These are phyloP conservation scores for Athalia circularis DNA, from an alignment of 2,888 invertebrate species.

Conservation along the genomic window DNA sequence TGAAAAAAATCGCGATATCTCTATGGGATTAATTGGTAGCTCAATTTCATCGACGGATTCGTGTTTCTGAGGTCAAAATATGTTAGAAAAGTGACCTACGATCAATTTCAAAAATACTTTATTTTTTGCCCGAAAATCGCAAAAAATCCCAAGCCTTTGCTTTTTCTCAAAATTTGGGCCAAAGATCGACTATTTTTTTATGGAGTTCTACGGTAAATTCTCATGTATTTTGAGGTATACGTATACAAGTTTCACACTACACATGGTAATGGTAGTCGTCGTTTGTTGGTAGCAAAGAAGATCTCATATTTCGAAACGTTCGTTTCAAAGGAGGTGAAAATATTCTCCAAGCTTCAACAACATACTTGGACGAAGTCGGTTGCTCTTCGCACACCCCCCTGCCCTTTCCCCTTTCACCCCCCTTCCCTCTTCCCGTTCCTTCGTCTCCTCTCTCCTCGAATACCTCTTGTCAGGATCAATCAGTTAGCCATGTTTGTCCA, in stretches of 20 bases:
- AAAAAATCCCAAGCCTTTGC: too few relatives aligned
- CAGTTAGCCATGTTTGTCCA: slow-evolving; percentile 13
- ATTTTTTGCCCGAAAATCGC: too few relatives aligned
- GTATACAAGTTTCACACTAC: neutral
- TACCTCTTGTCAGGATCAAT: slow-evolving; percentile 15
- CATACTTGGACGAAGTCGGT: slow-evolving; percentile 20
- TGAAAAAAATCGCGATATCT: too few relatives aligned
- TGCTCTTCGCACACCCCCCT: slow-evolving; percentile 23
- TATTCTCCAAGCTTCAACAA: slow-evolving; percentile 12
- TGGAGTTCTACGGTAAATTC: neutral
- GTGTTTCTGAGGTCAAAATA: too few relatives aligned
- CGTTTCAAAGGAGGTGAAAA: slow-evolving; percentile 14
- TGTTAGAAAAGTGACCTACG: too few relatives aligned
- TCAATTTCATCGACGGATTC: too few relatives aligned
- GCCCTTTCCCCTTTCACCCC: slow-evolving; percentile 46
- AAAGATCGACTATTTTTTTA: neutral
- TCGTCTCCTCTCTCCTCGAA: slow-evolving; percentile 17
- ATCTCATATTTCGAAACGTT: slow-evolving; percentile 19
- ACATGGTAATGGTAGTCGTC: too few relatives aligned
- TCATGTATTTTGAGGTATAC: neutral
- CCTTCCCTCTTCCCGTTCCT: slow-evolving; percentile 15
- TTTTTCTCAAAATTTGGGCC: neutral
- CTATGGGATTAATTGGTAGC: too few relatives aligned
- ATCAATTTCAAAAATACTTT: too few relatives aligned
- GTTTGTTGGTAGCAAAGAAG: slow-evolving; percentile 4